Base-by-base conservation (phyloP, 2,113 vertebrate species). In the Heterotilapia buettikoferi region DNA sequence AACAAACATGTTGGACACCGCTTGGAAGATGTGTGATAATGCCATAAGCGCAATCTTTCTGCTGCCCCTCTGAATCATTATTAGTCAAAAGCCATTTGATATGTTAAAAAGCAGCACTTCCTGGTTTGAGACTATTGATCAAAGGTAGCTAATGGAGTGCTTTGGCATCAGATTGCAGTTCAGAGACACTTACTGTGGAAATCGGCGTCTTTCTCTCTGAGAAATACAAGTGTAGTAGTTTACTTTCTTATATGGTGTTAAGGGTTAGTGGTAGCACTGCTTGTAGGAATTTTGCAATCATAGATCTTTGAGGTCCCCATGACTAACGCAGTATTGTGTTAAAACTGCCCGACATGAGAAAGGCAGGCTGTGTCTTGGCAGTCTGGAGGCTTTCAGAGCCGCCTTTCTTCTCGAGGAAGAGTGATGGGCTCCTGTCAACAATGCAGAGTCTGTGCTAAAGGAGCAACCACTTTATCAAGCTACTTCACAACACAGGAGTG, bases 381-480 rank as follows among this genome's bases (percentile, higher is more conserved):
- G 91, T 76, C 91, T 88, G 81, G 50, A 88, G 86, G 83, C 84
- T 92, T 88, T 93, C 86, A 95, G 87, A 94, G 91, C 81, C 84
- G 80, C 83, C 91, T 95, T 94, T 96, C 90, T 93, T 93, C 88
- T 87, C 47, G 76, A n/a, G 4, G 80, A 87, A 83, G 88, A 90
- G 86, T 73, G 84, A 91, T 88, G 91, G 88, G 84, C 89, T 36
- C 63, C 80, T 79, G 89, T 90, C 90, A 84, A 96, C 95, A 96
- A 96, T 94, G 94, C 90, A 14, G 2, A 47, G 92, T 87, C 93
- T 96, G 95, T 96, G 93, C 89, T 80, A 21, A 85, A 84, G 85
- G 66, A 90, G 84, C 82, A 24, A 92, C 86, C 87, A 92, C 92
- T 94, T 91, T 90, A 95, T 94, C 93, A 86, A 89, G 85, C 86